Evolutionary conservation across 2,888 invertebrate genomes (phyloP).

Genomic region (Microctonus hyperodae): DNA sequence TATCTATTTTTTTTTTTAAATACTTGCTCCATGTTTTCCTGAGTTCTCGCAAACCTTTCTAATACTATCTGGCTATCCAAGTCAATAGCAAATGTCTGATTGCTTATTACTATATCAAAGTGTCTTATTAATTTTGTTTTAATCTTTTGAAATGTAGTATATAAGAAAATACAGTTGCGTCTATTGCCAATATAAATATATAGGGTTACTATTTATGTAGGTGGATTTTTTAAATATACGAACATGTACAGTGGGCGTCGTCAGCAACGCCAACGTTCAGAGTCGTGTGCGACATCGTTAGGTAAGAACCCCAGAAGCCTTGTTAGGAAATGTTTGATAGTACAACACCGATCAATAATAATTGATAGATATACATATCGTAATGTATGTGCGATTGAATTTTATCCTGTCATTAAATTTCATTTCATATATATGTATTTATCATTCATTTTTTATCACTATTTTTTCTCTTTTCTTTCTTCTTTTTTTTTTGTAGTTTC

Average conservation of each 20-base stretch:
- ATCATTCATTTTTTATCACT: neutral
- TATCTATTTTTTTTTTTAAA: constrained; percentile 47
- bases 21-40: neutral
- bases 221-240: constrained; percentile 9
- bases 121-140: neutral
- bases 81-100: neutral
- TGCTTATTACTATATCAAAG: neutral
- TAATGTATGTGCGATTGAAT: neutral
- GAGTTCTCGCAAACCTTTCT: constrained; percentile 51
- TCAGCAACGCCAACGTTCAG: constrained; percentile 32
- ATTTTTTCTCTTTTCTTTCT: neutral
- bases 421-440: neutral
- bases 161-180: neutral
- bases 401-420: constrained; percentile 1
- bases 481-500: neutral
- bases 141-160: neutral
- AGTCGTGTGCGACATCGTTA: constrained; percentile 13
- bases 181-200: too few species aligned
- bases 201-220: neutral
- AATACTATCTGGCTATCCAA: constrained; percentile 40
- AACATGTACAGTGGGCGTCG: constrained; percentile 43
- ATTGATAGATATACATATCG: neutral
- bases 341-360: constrained; percentile 8
- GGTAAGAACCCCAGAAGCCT: constrained; percentile 28
- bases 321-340: constrained; percentile 21